A percentile compares a stretch with the other conserved stretches of the same genome.
Conservation (phyloP, 2,888 invertebrate species). For the Drosophila setosimentum region DNA sequence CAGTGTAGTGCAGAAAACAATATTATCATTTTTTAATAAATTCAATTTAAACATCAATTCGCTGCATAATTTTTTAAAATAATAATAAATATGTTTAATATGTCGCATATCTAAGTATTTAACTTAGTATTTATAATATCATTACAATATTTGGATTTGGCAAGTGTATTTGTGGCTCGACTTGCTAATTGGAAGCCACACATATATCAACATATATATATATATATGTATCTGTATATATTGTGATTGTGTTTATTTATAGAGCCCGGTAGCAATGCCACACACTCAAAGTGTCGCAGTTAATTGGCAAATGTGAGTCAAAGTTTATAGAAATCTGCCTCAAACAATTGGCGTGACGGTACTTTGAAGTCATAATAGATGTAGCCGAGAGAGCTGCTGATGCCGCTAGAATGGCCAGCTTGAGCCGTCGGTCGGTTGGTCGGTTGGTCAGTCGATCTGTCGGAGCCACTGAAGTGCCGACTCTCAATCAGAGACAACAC, state of each 20-base stretch:
- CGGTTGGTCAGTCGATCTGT: neutral
- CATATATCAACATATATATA: neutral
- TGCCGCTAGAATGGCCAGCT: conserved; percentile 4
- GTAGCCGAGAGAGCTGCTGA: conserved; percentile 47
- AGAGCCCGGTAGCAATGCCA: conserved; percentile 74
- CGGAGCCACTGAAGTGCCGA: conserved; percentile 66
- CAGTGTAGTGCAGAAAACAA: neutral
- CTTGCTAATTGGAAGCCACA: conserved; percentile 11
- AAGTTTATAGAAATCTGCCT: conserved; percentile 80
- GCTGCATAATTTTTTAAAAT: neutral
- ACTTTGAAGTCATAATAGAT: conserved; percentile 81
- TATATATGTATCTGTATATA: neutral
- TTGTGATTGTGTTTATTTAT: conserved; percentile 75
- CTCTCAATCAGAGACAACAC: conserved; percentile 49
- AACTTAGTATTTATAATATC: neutral
- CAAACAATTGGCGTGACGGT: conserved; percentile 79
- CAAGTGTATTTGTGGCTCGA: conserved; percentile 49
- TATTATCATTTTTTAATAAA: neutral
- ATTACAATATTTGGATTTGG: neutral
- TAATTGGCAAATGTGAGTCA: conserved; percentile 80
- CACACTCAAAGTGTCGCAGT: conserved; percentile 81
- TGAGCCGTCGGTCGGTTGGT: neutral
- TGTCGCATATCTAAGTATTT: neutral
- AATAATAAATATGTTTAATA: neutral
- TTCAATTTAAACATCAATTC: neutral